A percentile compares a stretch with the other conserved stretches of the same genome.
phyloP scores from a whole-genome alignment of 2,113 vertebrate genomes.

The Barnardius zonarius region DNA sequence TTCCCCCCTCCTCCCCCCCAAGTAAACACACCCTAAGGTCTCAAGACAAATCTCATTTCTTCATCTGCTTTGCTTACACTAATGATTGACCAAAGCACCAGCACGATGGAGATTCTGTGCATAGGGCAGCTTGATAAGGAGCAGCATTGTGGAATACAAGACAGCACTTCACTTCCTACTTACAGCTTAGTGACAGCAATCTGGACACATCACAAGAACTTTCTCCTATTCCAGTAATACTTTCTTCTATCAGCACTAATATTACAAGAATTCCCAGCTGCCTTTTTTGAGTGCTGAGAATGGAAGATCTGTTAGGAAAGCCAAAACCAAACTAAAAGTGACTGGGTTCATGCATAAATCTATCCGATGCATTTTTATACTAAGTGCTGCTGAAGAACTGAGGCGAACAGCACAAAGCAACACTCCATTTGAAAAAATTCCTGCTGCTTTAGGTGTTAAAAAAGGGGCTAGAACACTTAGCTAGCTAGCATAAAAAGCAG shows the following conservation, averaged over 20 bases:
- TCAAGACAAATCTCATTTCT: neutral
- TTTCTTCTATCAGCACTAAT: neutral
- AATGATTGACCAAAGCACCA: neutral
- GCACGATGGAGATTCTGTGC: fast-evolving
- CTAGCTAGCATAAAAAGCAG: neutral
- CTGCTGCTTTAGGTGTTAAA: neutral
- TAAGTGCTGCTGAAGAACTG: neutral
- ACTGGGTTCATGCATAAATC: neutral
- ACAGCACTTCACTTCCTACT: neutral
- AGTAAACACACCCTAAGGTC: neutral
- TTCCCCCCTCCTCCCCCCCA: neutral
- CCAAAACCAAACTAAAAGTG: neutral
- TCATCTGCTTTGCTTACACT: neutral
- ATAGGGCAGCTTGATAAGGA: neutral
- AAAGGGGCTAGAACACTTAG: neutral
- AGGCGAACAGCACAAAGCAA: neutral
- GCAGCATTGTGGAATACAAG: fast-evolving
- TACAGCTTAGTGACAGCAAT: neutral
- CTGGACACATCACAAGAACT: neutral
- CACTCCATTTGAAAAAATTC: neutral
- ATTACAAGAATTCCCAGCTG: neutral
- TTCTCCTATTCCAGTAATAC: neutral
- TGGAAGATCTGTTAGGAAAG: neutral
- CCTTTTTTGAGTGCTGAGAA: neutral
- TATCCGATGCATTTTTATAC: neutral